phyloP scores from a whole-genome alignment of 2,113 vertebrate genomes.

The Aptenodytes patagonicus region DNA sequence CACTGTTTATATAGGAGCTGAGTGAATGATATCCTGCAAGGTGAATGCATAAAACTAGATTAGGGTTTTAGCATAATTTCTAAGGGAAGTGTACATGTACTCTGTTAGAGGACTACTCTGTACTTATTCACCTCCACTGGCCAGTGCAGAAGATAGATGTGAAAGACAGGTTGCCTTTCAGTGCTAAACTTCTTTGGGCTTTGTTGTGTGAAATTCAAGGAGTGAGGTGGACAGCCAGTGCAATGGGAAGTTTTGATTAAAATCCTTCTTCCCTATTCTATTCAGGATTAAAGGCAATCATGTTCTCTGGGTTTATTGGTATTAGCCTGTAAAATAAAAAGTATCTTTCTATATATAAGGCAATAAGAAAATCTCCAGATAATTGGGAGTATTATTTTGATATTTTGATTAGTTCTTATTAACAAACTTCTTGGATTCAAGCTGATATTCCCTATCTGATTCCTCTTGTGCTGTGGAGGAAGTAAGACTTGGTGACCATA shows the following conservation, averaged over 20 bases:
- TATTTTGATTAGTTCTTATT: not conserved
- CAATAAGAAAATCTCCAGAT: not conserved
- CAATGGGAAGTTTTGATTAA: not conserved
- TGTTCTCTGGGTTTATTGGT: not conserved
- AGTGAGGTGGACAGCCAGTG: not conserved
- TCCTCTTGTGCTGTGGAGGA: not conserved
- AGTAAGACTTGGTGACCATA: not conserved
- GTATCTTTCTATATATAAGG: not conserved
- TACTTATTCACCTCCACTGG: not conserved
- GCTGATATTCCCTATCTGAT: not conserved
- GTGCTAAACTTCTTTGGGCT: not conserved
- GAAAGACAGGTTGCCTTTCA: not conserved
- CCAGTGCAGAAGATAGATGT: not conserved
- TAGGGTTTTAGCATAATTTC: not conserved
- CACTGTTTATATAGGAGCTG: not conserved
- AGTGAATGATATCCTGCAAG: not conserved
- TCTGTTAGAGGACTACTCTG: not conserved
- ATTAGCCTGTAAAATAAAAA: not conserved
- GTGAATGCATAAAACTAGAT: not conserved
- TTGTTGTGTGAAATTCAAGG: not conserved
- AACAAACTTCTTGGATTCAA: not conserved
- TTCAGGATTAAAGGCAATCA: not conserved
- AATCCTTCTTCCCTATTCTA: not conserved
- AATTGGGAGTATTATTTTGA: not conserved
- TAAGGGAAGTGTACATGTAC: not conserved